Base-by-base conservation (phyloP, 2,113 vertebrate species). In the Pygoscelis adeliae region DNA sequence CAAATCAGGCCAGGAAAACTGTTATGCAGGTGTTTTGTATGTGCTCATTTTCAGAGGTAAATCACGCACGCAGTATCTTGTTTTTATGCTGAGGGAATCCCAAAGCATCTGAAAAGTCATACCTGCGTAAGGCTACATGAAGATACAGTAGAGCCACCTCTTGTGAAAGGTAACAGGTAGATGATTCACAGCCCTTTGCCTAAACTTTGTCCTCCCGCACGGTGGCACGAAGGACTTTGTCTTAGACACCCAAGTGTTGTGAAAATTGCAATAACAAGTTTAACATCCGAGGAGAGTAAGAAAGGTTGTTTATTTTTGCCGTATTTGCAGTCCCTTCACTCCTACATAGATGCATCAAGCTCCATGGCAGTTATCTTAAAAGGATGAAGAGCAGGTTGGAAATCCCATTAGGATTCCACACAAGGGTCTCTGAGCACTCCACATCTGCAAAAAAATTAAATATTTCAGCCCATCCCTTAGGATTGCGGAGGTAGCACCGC, bases 401-500 rank as follows among this genome's bases (percentile, higher is more conserved):
- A 82, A 83, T 84, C 56, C 70, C 21, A 0, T 44, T 52, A 63
- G 70, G 46, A 55, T 90, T 74, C 89, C 3, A 3, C 44, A 13
- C 0, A 1, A 40, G 53, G 82, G 29, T 86, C 46, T 90, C 69
- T 29, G 65, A 70, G 55, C 21, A 2, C 20, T 78, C 30, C 32
- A 20, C 21, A 26, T 44, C 42, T 70, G 47, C 23, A 47, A 80
- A 76, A 66, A 59, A 56, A 52, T 10, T 1, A 4, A 83, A 52
- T 4, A 13, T 83, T 89, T 93, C 83, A 78, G 22, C 63, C n/a
- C 52, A 10, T 63, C 56, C 53, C n/a, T 69, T 50, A 7, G 15
- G 63, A 25, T 1, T 25, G 14, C 2, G 1, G 66, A 55, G 56
- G 47, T 34, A 55, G 32, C 27, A 1, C 40, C 0, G 0, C 19